Evolutionary conservation across 1,140 invertebrate species (phyloP).

Genomic region (Neuroterus valhalla): DNA sequence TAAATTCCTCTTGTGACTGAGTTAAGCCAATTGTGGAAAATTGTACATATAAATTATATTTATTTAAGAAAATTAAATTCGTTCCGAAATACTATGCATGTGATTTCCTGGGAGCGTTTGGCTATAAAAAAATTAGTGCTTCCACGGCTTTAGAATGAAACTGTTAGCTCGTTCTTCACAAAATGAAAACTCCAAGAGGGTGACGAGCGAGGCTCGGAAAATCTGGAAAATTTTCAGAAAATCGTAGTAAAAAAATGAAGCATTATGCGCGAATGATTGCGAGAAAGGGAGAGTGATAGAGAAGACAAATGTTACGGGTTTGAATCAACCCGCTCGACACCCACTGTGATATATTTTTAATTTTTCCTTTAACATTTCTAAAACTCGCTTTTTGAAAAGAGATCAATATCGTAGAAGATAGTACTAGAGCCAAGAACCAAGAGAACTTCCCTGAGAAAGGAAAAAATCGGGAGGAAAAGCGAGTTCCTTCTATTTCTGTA

Average conservation of each 20-base stretch:
- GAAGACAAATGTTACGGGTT: slow-evolving; percentile 35
- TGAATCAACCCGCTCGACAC: slow-evolving; percentile 49
- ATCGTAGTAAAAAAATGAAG: slow-evolving; percentile 33
- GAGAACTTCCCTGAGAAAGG: neutral
- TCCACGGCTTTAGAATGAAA: slow-evolving; percentile 18
- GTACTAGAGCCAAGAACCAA: neutral
- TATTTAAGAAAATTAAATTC: no score
- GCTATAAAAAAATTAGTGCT: slow-evolving; percentile 9
- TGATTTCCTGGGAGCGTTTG: neutral
- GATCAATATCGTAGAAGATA: neutral
- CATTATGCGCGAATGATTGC: slow-evolving; percentile 20
- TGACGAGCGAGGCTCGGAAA: slow-evolving; percentile 47
- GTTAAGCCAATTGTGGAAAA: no score
- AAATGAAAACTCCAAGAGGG: slow-evolving; percentile 36
- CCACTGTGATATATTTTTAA: slow-evolving; percentile 50
- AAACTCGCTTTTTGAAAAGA: slow-evolving; percentile 32
- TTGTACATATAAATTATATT: no score
- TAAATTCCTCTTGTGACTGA: no score
- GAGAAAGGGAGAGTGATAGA: neutral
- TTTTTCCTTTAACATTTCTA: slow-evolving; percentile 35
- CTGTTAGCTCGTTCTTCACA: slow-evolving; percentile 33
- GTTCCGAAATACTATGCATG: neutral
- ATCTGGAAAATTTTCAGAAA: slow-evolving; percentile 42
- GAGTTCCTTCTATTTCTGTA: slow-evolving; percentile 38
- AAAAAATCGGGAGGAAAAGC: slow-evolving; percentile 34